A percentile compares a stretch with the other conserved stretches of the same genome.
Conservation (phyloP, 2,888 invertebrate species). For the Caenorhabditis plicata region DNA sequence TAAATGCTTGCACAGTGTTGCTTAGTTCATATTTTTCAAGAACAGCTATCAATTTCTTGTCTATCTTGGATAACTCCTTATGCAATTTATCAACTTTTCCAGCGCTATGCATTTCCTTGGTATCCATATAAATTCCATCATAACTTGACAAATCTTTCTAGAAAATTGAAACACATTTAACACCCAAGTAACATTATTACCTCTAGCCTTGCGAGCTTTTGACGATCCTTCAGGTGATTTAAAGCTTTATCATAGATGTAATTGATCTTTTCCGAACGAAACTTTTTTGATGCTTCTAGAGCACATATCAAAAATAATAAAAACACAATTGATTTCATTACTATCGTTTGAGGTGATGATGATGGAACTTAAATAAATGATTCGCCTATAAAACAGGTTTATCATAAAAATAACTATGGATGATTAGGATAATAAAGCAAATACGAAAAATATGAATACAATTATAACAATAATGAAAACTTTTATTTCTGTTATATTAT, state of each 20-base stretch:
- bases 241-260: slow-evolving; percentile 60
- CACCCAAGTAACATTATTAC: slow-evolving; percentile 8
- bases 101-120: slow-evolving; percentile 39
- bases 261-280: slow-evolving; percentile 58
- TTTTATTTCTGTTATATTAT: no score
- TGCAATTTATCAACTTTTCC: slow-evolving; percentile 12
- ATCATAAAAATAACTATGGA: no score
- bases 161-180: slow-evolving; percentile 11
- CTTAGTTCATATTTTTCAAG: slow-evolving; percentile 55
- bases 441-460: no score
- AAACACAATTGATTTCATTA: no score
- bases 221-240: slow-evolving; percentile 43
- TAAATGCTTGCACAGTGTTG: slow-evolving; percentile 52
- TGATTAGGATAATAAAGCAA: no score
- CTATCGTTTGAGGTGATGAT: no score
- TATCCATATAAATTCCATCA: slow-evolving; percentile 52
- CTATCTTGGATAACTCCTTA: slow-evolving; percentile 40
- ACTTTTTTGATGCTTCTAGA: no score
- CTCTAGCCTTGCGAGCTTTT: slow-evolving; percentile 38
- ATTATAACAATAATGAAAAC: no score
- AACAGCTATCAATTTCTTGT: slow-evolving; percentile 49
- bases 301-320: no score
- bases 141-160: slow-evolving; percentile 53
- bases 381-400: no score
- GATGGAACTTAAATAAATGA: no score